Evolutionary conservation across 2,888 invertebrate genomes (phyloP).

Genomic region (Cataglyphis livida): DNA sequence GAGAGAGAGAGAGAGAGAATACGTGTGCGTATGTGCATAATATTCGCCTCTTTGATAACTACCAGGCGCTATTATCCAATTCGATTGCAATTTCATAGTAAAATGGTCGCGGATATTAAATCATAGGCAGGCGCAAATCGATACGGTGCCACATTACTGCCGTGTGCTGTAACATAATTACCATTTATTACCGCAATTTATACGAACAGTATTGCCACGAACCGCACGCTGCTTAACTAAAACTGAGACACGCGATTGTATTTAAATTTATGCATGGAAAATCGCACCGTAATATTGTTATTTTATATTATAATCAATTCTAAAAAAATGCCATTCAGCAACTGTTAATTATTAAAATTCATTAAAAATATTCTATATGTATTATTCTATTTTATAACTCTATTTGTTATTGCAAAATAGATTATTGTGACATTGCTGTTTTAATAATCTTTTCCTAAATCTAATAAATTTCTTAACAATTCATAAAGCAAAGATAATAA

Average conservation of each 20-base stretch:
- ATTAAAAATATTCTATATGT: not conserved
- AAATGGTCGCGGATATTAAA: slow-evolving; percentile 36
- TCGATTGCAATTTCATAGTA: slow-evolving; percentile 55
- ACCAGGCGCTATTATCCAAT: slow-evolving; percentile 66
- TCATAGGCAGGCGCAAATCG: slow-evolving; percentile 43
- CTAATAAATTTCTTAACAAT: slow-evolving; percentile 3
- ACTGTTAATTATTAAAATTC: not conserved
- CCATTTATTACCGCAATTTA: slow-evolving; percentile 51
- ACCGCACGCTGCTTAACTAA: slow-evolving; percentile 18
- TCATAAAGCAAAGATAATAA: not conserved
- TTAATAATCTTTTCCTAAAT: not conserved
- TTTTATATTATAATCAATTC: slow-evolving; percentile 1
- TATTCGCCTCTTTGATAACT: slow-evolving; percentile 66
- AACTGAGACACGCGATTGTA: slow-evolving; percentile 27
- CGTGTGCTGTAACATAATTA: slow-evolving; percentile 42
- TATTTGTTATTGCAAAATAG: not conserved
- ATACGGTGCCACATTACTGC: slow-evolving; percentile 21
- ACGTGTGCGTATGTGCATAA: slow-evolving; percentile 29
- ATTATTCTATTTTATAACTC: not conserved
- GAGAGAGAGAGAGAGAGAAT: not conserved
- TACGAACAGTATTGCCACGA: slow-evolving; percentile 27
- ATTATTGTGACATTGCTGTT: not conserved
- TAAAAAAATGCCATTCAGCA: not conserved
- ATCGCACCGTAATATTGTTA: not conserved
- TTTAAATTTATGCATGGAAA: not conserved